Percentiles rank a stretch among this genome's conserved stretches.
Conservation (phyloP, 2,113 vertebrate species). For the Phodopus roborovskii region DNA sequence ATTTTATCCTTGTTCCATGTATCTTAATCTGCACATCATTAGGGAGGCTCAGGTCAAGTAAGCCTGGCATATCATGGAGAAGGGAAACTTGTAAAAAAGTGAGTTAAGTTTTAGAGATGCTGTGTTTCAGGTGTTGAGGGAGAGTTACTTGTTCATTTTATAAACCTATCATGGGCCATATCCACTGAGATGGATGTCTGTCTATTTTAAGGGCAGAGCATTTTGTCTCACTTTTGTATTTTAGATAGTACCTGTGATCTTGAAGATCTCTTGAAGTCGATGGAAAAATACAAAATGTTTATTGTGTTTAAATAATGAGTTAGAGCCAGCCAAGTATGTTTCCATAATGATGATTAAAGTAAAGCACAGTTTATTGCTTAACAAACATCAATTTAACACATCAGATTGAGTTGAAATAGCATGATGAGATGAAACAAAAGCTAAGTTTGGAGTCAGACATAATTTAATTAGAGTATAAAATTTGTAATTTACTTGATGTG, state of each 20-base stretch:
- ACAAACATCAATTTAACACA: conserved; percentile 41
- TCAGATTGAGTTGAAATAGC: conserved; percentile 42
- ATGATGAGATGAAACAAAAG: not conserved
- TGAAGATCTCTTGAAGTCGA: not conserved
- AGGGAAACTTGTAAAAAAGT: not conserved
- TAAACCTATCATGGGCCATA: not conserved
- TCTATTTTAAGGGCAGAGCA: not conserved
- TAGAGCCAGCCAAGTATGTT: not conserved
- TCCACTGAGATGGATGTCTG: not conserved
- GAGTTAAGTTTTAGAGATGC: conserved; percentile 32
- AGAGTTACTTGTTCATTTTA: conserved; percentile 7
- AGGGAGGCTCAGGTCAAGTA: not conserved
- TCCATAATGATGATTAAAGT: conserved; percentile 57
- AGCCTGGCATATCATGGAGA: not conserved
- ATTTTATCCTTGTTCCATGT: too few species aligned
- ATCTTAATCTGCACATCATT: too few species aligned
- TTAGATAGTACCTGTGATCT: not conserved
- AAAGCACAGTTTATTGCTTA: conserved; percentile 55
- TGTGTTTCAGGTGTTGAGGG: not conserved
- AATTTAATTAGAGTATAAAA: conserved; percentile 54
- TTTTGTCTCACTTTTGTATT: not conserved
- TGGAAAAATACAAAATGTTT: not conserved
- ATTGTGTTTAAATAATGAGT: conserved; percentile 56
- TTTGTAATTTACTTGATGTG: conserved; percentile 2
- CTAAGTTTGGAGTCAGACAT: conserved; percentile 31